Conservation (phyloP, 2,113 vertebrate genomes). For the Seriola rivoliana region DNA sequence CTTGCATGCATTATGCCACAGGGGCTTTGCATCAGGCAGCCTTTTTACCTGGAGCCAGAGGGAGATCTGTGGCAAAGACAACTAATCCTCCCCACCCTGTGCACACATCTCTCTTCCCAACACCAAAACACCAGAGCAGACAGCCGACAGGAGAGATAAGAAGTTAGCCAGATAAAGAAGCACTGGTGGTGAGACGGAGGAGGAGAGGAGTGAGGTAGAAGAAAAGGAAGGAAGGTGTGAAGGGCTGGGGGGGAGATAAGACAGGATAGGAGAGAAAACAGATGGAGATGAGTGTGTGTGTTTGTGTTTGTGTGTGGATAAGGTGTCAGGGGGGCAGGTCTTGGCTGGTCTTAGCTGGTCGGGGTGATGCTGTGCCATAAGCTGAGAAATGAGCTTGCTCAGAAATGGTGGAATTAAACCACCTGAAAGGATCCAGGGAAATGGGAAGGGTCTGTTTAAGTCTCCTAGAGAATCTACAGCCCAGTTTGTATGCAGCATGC, state of each 20-base stretch:
- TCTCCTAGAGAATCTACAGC: slow-evolving; percentile 5
- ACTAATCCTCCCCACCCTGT: slow-evolving; percentile 34
- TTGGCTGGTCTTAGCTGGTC: slow-evolving; percentile 27
- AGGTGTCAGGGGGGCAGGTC: slow-evolving; percentile 36
- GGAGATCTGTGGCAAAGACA: slow-evolving; percentile 50
- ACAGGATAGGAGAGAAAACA: slow-evolving; percentile 31
- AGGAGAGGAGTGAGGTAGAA: slow-evolving; percentile 18
- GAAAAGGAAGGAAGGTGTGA: slow-evolving; percentile 38
- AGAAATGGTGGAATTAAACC: slow-evolving; percentile 50
- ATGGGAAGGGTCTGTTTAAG: slow-evolving; percentile 25
- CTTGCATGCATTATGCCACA: slow-evolving; percentile 33
- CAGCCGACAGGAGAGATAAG: slow-evolving; percentile 53
- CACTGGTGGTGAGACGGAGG: slow-evolving; percentile 35
- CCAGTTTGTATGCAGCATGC: not conserved
- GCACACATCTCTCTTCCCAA: slow-evolving; percentile 25
- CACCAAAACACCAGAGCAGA: slow-evolving; percentile 47
- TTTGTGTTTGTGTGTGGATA: slow-evolving; percentile 45
- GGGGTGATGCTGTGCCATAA: slow-evolving; percentile 51
- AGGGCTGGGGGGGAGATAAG: slow-evolving; percentile 50
- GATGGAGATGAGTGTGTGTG: slow-evolving; percentile 28
- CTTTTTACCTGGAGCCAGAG: slow-evolving; percentile 54
- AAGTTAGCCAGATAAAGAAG: slow-evolving; percentile 50
- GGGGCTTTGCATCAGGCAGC: slow-evolving; percentile 50
- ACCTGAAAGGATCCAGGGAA: slow-evolving; percentile 32
- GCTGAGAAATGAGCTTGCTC: slow-evolving; percentile 60